Evolutionary conservation across 2,113 vertebrate genomes (phyloP), one percentile per base, ranked within the genome.

Genomic region (zebrafish (Danio rerio)): DNA sequence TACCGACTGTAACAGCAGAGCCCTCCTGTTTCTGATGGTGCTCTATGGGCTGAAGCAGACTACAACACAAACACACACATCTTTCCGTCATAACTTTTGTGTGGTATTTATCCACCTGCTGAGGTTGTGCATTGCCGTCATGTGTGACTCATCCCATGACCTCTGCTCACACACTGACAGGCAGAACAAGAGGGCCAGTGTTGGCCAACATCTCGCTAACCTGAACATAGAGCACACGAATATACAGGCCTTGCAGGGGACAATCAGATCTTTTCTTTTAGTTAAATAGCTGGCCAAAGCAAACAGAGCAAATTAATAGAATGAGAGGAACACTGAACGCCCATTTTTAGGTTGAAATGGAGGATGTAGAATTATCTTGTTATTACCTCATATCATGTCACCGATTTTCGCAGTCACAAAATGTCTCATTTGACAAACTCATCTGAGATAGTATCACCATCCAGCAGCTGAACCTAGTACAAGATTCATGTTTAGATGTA

Each of bases 101-200:
- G 55, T 63, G 53, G 80, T 85, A 87, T 87, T 85, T 74, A 81
- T 85, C 81, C 86, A 83, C 82, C 77, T 81, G 82, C 76, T 66
- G 76, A 80, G 49, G 84, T 59, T 63, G 59, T 78, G n/a, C 66
- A 84, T 88, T 58, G 55, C 85, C 76, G 87, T 81, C 80, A 87
- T 84, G 66, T 86, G 84, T 84, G 69, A 70, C 81, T 78, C 56
- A 69, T 85, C 70, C 68, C 76, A 61, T 61, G 83, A 81, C 81
- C 79, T 83, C 49, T 80, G 49, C 65, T 66, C 77, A 63, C 70
- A 78, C 63, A 75, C 74, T 80, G n/a, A 43, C 58, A 31, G 49
- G 4, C 31, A 83, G 85, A 87, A 88, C 85, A 88, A 87, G 86
- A 84, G 73, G 66, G 56, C 72, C 76, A 83, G 81, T 87, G 87